Conservation (phyloP, 2,888 invertebrate species). For the Elmis aenea region DNA sequence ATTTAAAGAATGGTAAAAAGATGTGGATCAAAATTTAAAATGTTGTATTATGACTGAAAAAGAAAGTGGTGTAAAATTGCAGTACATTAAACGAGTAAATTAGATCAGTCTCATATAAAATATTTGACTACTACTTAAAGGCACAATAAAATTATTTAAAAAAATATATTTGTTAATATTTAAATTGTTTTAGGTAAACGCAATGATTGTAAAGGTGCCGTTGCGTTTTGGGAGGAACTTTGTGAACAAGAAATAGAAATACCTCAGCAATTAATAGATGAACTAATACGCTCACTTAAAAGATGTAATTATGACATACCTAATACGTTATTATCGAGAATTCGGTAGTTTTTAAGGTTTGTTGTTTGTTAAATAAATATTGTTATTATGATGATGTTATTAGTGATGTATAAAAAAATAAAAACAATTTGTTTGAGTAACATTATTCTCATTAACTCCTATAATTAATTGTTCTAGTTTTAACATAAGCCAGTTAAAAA, state of each 20-base stretch:
- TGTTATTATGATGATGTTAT: no score
- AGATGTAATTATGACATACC: slow-evolving; percentile 25
- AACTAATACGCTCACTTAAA: slow-evolving; percentile 18
- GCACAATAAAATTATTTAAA: slow-evolving; percentile 3
- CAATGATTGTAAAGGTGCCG: slow-evolving; percentile 47
- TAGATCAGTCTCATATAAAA: neutral
- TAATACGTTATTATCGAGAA: slow-evolving; percentile 5
- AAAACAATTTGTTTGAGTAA: no score
- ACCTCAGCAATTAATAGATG: slow-evolving; percentile 42
- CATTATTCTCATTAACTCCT: no score
- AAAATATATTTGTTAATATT: slow-evolving; percentile 2
- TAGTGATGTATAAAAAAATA: no score
- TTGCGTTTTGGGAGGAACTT: slow-evolving; percentile 49
- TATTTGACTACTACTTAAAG: neutral
- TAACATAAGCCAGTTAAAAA: no score
- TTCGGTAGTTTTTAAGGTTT: neutral
- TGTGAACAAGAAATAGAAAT: slow-evolving; percentile 47
- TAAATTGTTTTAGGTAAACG: slow-evolving; percentile 45
- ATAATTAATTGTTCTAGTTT: no score
- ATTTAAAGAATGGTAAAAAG: slow-evolving; percentile 1
- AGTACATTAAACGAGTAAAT: no score
- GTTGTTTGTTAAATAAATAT: no score
- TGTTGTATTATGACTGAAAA: no score
- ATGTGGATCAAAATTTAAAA: no score
- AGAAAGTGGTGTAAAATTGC: no score